Conservation (phyloP, 2,113 vertebrate genomes). For the Opisthocomus hoazin region DNA sequence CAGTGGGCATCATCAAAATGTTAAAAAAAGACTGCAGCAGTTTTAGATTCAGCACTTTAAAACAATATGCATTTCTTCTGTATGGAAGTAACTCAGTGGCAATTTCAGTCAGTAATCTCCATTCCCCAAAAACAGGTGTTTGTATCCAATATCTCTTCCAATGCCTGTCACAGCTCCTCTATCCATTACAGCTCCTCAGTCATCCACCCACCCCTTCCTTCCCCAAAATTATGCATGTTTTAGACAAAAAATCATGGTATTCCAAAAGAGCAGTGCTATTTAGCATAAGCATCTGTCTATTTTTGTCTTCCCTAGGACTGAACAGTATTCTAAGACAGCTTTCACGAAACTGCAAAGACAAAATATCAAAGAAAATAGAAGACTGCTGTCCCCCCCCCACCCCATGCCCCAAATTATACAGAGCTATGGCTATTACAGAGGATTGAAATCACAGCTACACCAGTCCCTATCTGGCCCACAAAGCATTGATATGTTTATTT, state of each 20-base stretch:
- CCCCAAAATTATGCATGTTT: neutral
- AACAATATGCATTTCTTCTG: neutral
- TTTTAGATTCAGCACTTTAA: neutral
- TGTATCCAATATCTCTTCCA: neutral
- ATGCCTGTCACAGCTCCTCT: neutral
- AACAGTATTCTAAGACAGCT: neutral
- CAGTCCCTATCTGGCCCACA: neutral
- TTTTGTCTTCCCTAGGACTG: neutral
- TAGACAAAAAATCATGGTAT: neutral
- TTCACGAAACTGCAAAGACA: neutral
- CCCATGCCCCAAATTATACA: neutral
- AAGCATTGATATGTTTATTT: neutral
- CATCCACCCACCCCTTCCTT: neutral
- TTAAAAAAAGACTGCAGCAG: neutral
- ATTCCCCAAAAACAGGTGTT: neutral
- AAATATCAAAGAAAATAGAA: neutral
- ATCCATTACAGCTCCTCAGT: neutral
- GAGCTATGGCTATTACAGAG: neutral
- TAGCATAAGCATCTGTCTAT: neutral
- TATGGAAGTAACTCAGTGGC: neutral
- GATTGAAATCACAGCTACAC: neutral
- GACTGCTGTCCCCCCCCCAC: fast-evolving
- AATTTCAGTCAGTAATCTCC: neutral
- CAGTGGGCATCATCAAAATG: neutral
- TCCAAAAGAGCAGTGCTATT: neutral